Percentiles rank a stretch among this genome's conserved stretches.
Conservation (phyloP, 2,888 invertebrate genomes). For the Argyresthia albistria region DNA sequence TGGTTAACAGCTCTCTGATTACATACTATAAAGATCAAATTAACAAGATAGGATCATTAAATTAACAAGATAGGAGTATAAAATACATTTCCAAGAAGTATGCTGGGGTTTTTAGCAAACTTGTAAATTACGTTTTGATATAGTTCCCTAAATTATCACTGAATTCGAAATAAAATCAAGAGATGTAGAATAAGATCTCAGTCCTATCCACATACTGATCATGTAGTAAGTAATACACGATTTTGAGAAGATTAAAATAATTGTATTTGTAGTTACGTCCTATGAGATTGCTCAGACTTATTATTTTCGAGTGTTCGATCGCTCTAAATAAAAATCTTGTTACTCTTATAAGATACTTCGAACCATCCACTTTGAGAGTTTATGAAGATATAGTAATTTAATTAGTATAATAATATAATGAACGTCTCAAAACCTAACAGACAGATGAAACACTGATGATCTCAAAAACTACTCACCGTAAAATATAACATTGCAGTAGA, state of each 20-base stretch:
- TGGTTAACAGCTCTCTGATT: not conserved
- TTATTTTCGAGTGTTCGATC: conserved; percentile 24
- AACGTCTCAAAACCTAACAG: no score
- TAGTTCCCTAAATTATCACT: no score
- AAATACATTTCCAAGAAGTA: not conserved
- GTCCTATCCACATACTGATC: conserved; percentile 28
- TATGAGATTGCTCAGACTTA: conserved; percentile 47
- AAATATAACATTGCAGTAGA: no score
- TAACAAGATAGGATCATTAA: conserved; percentile 1
- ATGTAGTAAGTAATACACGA: conserved; percentile 32
- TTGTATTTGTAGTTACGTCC: conserved; percentile 64
- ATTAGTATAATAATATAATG: no score
- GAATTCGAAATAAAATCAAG: not conserved
- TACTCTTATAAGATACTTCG: conserved; percentile 35
- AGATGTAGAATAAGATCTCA: not conserved
- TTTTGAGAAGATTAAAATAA: conserved; percentile 70
- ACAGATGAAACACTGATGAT: no score
- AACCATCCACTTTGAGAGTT: conserved; percentile 8
- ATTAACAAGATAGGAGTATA: not conserved
- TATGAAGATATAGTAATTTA: no score
- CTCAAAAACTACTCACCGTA: no score
- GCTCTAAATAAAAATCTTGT: conserved; percentile 38
- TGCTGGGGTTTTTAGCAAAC: not conserved
- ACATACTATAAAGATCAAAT: not conserved
- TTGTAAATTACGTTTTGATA: no score